phyloP scores from a whole-genome alignment of 37 sponge, comb jelly and placozoan genomes.

The Geodia barretti region DNA sequence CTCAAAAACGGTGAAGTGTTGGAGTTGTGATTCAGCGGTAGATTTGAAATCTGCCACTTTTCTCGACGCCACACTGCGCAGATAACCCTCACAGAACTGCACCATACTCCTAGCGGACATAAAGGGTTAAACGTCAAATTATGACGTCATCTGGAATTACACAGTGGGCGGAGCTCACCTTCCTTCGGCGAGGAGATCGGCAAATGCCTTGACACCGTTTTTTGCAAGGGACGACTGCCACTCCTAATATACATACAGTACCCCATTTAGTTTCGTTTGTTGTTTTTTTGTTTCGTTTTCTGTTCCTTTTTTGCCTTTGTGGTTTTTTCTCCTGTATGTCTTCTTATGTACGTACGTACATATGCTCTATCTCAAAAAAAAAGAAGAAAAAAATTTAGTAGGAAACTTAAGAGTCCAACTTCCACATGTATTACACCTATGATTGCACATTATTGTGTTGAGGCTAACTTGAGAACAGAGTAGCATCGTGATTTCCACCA shows the following conservation, averaged over 20 bases:
- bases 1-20: conserved; percentile 55
- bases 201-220: conserved; percentile 57
- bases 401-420: too few relatives aligned
- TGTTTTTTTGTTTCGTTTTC: too few relatives aligned
- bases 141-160: neutral
- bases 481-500: conserved; percentile 84
- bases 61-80: conserved; percentile 42
- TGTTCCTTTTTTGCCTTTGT: too few relatives aligned
- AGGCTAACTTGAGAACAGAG: conserved; percentile 82
- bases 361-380: too few relatives aligned
- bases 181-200: conserved; percentile 70
- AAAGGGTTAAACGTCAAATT: neutral
- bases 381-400: too few relatives aligned
- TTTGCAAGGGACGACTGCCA: conserved; percentile 54
- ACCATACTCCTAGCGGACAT: conserved; percentile 8
- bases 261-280: too few relatives aligned
- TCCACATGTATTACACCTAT: neutral
- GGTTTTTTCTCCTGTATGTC: too few relatives aligned
- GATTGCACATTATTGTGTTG: neutral
- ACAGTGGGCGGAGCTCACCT: conserved; percentile 27
- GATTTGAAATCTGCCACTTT: conserved; percentile 15
- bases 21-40: neutral
- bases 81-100: conserved; percentile 40
- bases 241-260: too few relatives aligned
- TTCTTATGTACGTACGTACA: too few relatives aligned